These are phyloP conservation scores for Pelvicachromis taeniatus DNA, from an alignment of 2,113 vertebrate species.

Conservation along the genomic window DNA sequence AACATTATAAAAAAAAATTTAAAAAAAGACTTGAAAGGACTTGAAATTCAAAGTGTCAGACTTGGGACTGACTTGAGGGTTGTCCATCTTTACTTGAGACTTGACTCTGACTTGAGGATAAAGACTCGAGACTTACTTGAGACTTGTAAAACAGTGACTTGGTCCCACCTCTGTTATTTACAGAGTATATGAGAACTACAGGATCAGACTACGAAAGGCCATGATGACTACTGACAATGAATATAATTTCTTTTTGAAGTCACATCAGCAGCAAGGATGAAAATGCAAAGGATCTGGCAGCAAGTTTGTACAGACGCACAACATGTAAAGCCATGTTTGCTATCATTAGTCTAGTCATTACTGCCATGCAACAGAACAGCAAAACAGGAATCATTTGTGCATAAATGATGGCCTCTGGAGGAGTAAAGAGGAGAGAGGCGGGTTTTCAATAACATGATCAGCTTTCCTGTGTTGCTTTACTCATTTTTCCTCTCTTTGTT, in stretches of 20 bases:
- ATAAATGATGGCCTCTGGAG: slow-evolving; percentile 25
- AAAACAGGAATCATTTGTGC: slow-evolving; percentile 53
- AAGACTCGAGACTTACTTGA: no score
- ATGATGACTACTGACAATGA: neutral
- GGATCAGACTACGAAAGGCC: neutral
- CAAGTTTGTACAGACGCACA: neutral
- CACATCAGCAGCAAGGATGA: neutral
- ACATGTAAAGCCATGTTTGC: slow-evolving; percentile 34
- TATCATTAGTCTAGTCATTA: slow-evolving; percentile 50
- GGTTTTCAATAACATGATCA: slow-evolving; percentile 43
- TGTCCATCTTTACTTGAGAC: no score
- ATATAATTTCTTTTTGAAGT: neutral
- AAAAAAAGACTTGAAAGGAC: no score
- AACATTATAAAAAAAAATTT: no score
- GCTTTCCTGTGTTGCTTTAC: neutral
- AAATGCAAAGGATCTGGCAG: slow-evolving; percentile 13
- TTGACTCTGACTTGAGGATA: no score
- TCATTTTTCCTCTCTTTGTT: neutral
- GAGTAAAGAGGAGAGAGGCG: neutral
- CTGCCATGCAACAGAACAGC: slow-evolving; percentile 24
- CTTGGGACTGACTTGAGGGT: no score
- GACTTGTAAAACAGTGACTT: no score
- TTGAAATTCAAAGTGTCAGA: no score
- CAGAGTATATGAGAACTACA: neutral
- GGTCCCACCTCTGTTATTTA: no score